These are phyloP conservation scores for Semotilus atromaculatus DNA, from an alignment of 2,797 vertebrate genomes.

Conservation along the genomic window DNA sequence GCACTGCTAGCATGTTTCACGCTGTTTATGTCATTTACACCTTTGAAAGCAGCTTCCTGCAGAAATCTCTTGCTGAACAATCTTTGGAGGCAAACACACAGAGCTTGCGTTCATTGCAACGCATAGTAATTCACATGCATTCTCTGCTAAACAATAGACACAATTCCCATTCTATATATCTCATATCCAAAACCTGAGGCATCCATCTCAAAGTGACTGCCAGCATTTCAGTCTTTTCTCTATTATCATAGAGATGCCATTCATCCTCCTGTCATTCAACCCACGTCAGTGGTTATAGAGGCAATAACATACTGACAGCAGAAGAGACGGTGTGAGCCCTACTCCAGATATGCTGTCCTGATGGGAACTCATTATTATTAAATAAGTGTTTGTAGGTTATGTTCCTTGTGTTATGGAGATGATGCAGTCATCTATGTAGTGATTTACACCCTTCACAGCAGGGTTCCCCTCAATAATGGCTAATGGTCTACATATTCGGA, in stretches of 20 bases:
- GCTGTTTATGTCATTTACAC: slow-evolving; percentile 39
- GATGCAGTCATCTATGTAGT: neutral
- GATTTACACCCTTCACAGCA: neutral
- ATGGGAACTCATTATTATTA: neutral
- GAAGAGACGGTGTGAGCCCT: neutral
- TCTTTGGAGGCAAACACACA: neutral
- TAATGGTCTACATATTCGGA: neutral
- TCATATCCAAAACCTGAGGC: neutral
- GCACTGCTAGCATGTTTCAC: neutral
- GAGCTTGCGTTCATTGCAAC: neutral
- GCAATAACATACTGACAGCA: slow-evolving; percentile 6
- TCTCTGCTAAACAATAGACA: neutral
- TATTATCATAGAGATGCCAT: neutral
- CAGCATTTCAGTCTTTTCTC: neutral
- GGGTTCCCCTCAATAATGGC: neutral
- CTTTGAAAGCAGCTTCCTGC: slow-evolving; percentile 4
- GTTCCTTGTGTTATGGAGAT: neutral
- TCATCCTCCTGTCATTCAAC: slow-evolving; percentile 1
- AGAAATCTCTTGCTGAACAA: slow-evolving; percentile 22
- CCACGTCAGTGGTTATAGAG: slow-evolving; percentile 1
- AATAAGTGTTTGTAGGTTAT: neutral
- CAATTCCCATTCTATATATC: neutral
- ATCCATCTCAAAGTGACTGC: neutral
- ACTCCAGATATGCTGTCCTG: neutral
- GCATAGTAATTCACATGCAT: neutral